These are phyloP conservation scores for Amiota communis DNA, from an alignment of 2,888 invertebrate genomes.

Conservation along the genomic window DNA sequence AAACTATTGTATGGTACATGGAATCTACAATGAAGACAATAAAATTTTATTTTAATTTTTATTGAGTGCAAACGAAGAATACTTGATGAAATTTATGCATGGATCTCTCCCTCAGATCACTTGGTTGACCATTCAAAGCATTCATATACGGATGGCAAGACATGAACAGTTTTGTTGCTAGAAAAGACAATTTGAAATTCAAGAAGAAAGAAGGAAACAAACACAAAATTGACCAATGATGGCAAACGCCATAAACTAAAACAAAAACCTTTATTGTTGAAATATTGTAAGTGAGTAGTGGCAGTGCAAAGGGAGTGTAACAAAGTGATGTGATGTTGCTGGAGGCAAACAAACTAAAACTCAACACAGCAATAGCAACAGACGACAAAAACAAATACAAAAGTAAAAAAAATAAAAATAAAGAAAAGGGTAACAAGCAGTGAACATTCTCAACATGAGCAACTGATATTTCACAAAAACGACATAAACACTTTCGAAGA, in stretches of 20 bases:
- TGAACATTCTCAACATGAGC: conserved; percentile 67
- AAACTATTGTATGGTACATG: no score
- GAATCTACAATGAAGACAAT: neutral
- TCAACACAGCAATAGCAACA: conserved; percentile 38
- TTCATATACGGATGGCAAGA: conserved; percentile 26
- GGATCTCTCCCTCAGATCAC: conserved; percentile 8
- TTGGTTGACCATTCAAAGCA: conserved; percentile 24
- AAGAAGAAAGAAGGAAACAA: conserved; percentile 38
- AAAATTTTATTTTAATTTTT: conserved; percentile 51
- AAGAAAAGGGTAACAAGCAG: conserved; percentile 61
- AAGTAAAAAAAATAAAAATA: conserved; percentile 34
- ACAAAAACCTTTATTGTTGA: conserved; percentile 42
- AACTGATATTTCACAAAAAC: conserved; percentile 71
- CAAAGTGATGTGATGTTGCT: neutral
- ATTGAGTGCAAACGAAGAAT: conserved; percentile 54
- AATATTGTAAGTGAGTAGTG: conserved; percentile 26
- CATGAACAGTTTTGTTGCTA: conserved; percentile 33
- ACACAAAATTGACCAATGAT: conserved; percentile 54
- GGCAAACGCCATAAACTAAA: conserved; percentile 62
- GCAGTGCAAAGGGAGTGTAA: neutral
- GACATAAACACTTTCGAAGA: conserved; percentile 66
- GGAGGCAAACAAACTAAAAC: conserved; percentile 5
- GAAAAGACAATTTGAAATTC: conserved; percentile 56
- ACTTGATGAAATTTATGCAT: conserved; percentile 24
- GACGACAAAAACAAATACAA: conserved; percentile 38